A percentile compares a stretch with the other conserved stretches of the same genome.
Conservation (phyloP, 2,888 invertebrate species). For the Philereme transversata region DNA sequence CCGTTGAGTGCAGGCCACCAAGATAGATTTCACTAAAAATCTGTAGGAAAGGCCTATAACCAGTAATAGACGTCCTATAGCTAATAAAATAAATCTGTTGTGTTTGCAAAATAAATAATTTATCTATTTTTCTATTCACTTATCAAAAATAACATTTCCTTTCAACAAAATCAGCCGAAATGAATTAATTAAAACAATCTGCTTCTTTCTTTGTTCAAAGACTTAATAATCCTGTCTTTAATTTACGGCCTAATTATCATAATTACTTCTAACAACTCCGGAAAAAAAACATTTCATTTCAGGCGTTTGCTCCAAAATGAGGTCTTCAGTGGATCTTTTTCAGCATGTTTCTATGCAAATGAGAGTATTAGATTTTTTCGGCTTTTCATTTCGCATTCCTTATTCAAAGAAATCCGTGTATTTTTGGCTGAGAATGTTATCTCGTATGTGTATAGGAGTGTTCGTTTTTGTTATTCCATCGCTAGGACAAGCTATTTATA, state of each 20-base stretch:
- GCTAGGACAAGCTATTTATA: slow-evolving; percentile 50
- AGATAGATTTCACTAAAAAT: too few relatives aligned
- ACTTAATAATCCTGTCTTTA: slow-evolving; percentile 28
- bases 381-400: slow-evolving; percentile 58
- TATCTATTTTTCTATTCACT: slow-evolving; percentile 1
- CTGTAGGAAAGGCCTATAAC: too few relatives aligned
- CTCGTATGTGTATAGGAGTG: slow-evolving; percentile 42
- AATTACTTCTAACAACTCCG: slow-evolving; percentile 27
- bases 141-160: slow-evolving; percentile 13
- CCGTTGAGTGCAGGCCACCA: too few relatives aligned
- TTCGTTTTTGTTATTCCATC: slow-evolving; percentile 50
- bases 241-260: slow-evolving; percentile 30
- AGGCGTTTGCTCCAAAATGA: slow-evolving; percentile 40
- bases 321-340: slow-evolving; percentile 44
- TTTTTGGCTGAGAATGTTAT: slow-evolving; percentile 49
- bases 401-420: slow-evolving; percentile 42
- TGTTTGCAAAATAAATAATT: too few relatives aligned
- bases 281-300: slow-evolving; percentile 22
- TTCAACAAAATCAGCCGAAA: slow-evolving; percentile 10
- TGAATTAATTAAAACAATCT: slow-evolving; percentile 26
- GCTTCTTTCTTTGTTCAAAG: slow-evolving; percentile 26
- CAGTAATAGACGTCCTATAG: too few relatives aligned
- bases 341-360: slow-evolving; percentile 53
- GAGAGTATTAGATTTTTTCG: slow-evolving; percentile 47
- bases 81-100: too few relatives aligned